Conservation (phyloP, 1,140 invertebrate genomes). For the Drosophila funebris region DNA sequence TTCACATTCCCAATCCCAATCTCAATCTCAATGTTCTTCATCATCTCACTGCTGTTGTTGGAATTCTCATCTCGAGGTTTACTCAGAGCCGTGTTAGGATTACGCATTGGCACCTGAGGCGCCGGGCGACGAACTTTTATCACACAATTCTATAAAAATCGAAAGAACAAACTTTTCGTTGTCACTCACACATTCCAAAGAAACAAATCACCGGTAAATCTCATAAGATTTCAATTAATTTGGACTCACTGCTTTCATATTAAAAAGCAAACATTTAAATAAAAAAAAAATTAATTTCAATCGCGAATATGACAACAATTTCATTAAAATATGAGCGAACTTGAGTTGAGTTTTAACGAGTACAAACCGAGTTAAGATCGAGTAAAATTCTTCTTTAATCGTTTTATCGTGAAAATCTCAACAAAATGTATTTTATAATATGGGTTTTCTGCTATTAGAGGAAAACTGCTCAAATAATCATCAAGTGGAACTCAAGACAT, state of each 20-base stretch:
- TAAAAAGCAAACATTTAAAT: neutral
- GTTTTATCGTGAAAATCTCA: neutral
- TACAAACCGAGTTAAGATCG: too few relatives aligned
- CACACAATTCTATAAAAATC: slow-evolving; percentile 53
- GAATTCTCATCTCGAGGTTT: slow-evolving; percentile 26
- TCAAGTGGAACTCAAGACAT: too few relatives aligned
- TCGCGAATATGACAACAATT: neutral
- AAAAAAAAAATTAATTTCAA: neutral
- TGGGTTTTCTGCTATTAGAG: too few relatives aligned
- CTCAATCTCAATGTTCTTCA: slow-evolving; percentile 5
- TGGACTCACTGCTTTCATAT: slow-evolving; percentile 5
- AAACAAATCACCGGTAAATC: neutral
- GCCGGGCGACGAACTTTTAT: slow-evolving; percentile 70
- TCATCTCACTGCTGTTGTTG: slow-evolving; percentile 15
- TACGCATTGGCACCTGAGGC: slow-evolving; percentile 69
- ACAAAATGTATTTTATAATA: too few relatives aligned
- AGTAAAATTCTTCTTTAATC: neutral
- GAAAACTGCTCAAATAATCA: too few relatives aligned
- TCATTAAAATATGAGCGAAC: neutral
- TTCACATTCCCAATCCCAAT: neutral
- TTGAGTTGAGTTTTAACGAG: neutral
- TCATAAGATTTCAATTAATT: neutral
- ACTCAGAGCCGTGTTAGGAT: slow-evolving; percentile 60
- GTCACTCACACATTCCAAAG: slow-evolving; percentile 5
- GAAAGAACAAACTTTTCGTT: slow-evolving; percentile 27